Evolutionary conservation across 2,797 vertebrate genomes (phyloP).

Genomic region (Scomberomorus guttatus): DNA sequence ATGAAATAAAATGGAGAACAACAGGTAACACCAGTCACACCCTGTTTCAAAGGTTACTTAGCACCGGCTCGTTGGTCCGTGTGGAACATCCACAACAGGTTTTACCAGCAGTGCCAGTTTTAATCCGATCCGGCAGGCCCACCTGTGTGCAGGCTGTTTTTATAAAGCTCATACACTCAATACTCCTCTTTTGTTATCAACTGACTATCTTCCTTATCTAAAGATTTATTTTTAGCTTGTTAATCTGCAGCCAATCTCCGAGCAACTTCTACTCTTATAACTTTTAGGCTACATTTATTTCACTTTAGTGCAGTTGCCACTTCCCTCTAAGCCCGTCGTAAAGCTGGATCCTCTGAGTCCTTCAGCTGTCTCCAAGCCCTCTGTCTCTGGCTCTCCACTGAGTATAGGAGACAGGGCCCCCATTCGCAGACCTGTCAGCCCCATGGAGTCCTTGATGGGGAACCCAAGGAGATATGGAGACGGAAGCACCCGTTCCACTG

Average conservation of each 20-base stretch:
- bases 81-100: conserved; percentile 28
- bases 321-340: conserved; percentile 56
- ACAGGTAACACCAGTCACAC: conserved; percentile 20
- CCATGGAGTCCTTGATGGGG: conserved; percentile 73
- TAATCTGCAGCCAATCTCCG: no score
- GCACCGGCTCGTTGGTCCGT: rapidly evolving
- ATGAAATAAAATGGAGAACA: conserved; percentile 13
- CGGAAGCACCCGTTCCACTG: background rate
- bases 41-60: conserved; percentile 13
- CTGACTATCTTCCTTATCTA: background rate
- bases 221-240: background rate
- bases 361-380: conserved; percentile 32
- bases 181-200: background rate
- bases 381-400: background rate
- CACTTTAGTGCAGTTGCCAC: background rate
- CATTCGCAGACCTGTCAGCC: conserved; percentile 58
- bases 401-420: background rate
- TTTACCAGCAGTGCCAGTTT: conserved; percentile 21
- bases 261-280: background rate
- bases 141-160: background rate
- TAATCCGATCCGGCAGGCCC: background rate
- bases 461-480: conserved; percentile 50
- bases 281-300: background rate
- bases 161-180: background rate
- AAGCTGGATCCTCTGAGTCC: conserved; percentile 42